phyloP scores from a whole-genome alignment of 2,888 invertebrate species.

The Melolontha melolontha region DNA sequence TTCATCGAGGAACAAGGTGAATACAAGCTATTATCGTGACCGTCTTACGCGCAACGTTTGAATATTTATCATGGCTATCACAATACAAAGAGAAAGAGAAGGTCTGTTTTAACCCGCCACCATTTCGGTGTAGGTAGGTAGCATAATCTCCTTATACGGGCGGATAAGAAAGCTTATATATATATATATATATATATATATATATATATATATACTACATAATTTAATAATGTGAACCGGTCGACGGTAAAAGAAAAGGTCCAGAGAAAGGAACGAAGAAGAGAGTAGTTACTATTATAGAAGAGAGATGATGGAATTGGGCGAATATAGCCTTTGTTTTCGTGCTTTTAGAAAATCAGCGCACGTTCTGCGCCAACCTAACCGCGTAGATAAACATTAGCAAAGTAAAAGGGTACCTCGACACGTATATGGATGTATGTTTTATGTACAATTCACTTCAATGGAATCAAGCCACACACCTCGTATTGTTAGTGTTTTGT shows the following conservation, averaged over 20 bases:
- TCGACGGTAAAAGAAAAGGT: conserved; percentile 11
- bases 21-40: conserved; percentile 17
- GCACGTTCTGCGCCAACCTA: conserved; percentile 24
- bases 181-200: neutral
- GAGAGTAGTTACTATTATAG: neutral
- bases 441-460: neutral
- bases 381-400: conserved; percentile 35
- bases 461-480: no score
- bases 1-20: no score
- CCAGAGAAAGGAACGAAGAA: conserved; percentile 1
- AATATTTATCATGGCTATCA: conserved; percentile 28
- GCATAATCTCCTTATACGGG: conserved; percentile 30
- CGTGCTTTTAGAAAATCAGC: conserved; percentile 9
- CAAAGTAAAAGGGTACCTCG: conserved; percentile 7
- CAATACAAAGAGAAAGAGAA: conserved; percentile 7
- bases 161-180: conserved; percentile 18
- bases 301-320: conserved; percentile 7
- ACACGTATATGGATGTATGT: neutral
- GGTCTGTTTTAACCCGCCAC: conserved; percentile 2
- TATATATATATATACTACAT: conserved; percentile 1
- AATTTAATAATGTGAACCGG: conserved; percentile 28
- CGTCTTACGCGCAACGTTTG: conserved; percentile 28
- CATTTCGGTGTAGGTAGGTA: neutral
- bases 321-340: conserved; percentile 15
- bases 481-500: no score